A percentile compares a stretch with the other conserved stretches of the same genome.
phyloP scores from a whole-genome alignment of 1,140 invertebrate genomes.

The Hyles euphorbiae region DNA sequence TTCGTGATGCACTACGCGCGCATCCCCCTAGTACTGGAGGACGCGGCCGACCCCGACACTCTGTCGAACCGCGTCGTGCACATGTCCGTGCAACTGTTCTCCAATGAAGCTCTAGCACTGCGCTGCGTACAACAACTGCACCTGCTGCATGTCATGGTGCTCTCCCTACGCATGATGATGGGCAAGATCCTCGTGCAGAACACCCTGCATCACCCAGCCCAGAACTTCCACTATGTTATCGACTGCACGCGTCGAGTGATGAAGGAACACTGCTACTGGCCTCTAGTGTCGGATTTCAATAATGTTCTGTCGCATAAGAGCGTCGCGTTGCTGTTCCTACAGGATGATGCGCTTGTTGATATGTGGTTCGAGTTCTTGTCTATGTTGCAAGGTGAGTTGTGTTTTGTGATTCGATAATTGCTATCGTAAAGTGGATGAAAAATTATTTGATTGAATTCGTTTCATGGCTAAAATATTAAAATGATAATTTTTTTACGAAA shows the following conservation, averaged over 20 bases:
- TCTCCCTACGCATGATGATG: constrained; percentile 96
- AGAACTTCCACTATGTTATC: constrained; percentile 93
- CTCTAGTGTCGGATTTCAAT: constrained; percentile 96
- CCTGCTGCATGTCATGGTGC: constrained; percentile 95
- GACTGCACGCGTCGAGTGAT: constrained; percentile 94
- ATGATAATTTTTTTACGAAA: too few relatives aligned
- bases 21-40: constrained; percentile 93
- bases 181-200: constrained; percentile 91
- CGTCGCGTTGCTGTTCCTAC: constrained; percentile 92
- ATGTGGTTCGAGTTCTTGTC: constrained; percentile 97
- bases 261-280: constrained; percentile 99
- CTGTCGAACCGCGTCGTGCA: constrained; percentile 97
- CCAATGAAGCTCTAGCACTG: constrained; percentile 92
- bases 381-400: constrained; percentile 90
- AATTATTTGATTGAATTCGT: too few relatives aligned
- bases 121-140: constrained; percentile 93
- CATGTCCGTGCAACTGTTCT: constrained; percentile 96
- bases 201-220: constrained; percentile 86
- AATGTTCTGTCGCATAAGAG: constrained; percentile 96
- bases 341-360: constrained; percentile 88
- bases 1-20: constrained; percentile 97
- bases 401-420: too few relatives aligned
- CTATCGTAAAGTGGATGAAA: too few relatives aligned
- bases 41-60: constrained; percentile 90
- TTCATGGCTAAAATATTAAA: too few relatives aligned